Percentiles rank a stretch among this genome's conserved stretches.
Evolutionary conservation across 2,888 invertebrate genomes (phyloP).

Genomic region (Rhyacophila evoluta): DNA sequence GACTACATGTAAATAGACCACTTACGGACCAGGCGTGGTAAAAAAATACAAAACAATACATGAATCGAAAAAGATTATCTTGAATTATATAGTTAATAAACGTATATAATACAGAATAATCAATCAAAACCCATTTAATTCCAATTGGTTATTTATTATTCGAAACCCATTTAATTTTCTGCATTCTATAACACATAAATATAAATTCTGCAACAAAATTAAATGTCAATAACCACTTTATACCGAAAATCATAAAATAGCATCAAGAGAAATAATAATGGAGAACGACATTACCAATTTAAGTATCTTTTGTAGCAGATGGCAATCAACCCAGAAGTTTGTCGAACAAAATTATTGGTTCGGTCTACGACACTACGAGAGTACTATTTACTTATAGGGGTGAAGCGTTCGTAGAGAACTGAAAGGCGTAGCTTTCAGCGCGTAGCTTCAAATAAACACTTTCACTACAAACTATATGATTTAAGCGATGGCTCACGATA

Average conservation of each 20-base stretch:
- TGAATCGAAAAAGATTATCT: too few species aligned
- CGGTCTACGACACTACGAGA: neutral
- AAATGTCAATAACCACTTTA: neutral
- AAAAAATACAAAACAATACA: too few species aligned
- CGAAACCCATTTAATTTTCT: too few species aligned
- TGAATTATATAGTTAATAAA: too few species aligned
- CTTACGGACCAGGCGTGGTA: too few species aligned
- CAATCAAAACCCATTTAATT: too few species aligned
- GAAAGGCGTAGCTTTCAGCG: constrained; percentile 1
- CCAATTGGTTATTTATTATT: too few species aligned
- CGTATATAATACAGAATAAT: too few species aligned
- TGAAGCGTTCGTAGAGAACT: neutral
- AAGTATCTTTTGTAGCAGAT: constrained; percentile 25
- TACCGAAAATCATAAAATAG: neutral
- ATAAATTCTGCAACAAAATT: neutral
- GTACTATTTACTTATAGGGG: neutral
- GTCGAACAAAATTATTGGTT: neutral
- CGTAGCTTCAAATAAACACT: neutral
- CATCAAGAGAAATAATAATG: neutral
- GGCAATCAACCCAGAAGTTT: constrained; percentile 10
- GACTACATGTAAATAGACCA: too few species aligned
- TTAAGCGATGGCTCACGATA: neutral
- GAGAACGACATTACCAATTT: neutral
- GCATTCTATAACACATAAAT: too few species aligned
- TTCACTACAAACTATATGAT: neutral